Evolutionary conservation across 2,113 vertebrate genomes (phyloP).

Genomic region (Alexandromys fortis): DNA sequence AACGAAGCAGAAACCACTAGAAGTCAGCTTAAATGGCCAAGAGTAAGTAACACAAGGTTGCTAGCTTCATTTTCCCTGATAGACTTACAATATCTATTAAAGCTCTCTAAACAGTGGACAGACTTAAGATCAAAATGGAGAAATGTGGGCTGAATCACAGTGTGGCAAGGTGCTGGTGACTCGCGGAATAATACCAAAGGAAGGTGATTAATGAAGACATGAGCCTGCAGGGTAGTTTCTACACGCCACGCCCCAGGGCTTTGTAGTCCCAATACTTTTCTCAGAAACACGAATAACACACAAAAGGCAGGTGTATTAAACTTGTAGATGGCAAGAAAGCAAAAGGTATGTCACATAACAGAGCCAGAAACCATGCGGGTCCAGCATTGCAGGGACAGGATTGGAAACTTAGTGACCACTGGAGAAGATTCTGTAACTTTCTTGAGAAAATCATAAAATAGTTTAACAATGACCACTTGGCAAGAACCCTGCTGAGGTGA

Average conservation of each 20-base stretch:
- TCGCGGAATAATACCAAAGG: constrained; percentile 16
- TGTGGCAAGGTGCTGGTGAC: background rate
- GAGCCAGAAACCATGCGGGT: constrained; percentile 64
- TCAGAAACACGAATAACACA: constrained; percentile 68
- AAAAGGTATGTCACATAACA: constrained; percentile 46
- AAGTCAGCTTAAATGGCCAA: constrained; percentile 39
- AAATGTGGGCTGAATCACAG: constrained; percentile 32
- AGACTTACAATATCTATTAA: constrained; percentile 18
- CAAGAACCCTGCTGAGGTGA: constrained; percentile 67
- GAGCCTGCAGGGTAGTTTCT: constrained; percentile 18
- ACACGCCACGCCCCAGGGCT: background rate
- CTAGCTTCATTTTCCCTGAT: constrained; percentile 28
- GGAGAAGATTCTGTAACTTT: constrained; percentile 72
- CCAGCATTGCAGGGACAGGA: constrained; percentile 48
- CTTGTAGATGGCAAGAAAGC: constrained; percentile 55
- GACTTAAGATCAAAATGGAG: constrained; percentile 43
- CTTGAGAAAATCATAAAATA: constrained; percentile 77
- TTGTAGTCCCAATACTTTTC: background rate
- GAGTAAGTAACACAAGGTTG: constrained; percentile 22
- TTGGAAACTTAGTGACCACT: constrained; percentile 49
- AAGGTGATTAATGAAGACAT: constrained; percentile 40
- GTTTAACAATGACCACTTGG: constrained; percentile 78
- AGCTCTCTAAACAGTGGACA: constrained; percentile 27
- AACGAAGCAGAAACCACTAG: constrained; percentile 48
- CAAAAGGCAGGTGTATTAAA: constrained; percentile 56